Conservation (phyloP, 1,140 invertebrate species). For the Chionoecetes opilio region DNA sequence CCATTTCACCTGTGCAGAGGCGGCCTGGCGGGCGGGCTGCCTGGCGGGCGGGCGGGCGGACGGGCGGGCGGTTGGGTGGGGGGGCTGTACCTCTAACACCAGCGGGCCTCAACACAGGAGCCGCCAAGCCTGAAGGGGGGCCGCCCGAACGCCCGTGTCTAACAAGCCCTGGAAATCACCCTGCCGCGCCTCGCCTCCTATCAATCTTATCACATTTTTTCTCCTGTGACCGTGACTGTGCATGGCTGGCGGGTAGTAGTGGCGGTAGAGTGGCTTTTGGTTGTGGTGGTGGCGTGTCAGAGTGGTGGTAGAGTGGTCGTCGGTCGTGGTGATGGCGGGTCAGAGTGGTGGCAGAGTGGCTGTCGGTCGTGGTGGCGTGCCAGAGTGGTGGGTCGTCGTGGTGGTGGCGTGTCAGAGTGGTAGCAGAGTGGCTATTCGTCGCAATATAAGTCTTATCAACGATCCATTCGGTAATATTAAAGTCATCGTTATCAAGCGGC, state of each 20-base stretch:
- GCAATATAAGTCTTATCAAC: constrained; percentile 20
- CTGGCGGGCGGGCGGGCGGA: not conserved
- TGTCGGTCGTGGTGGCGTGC: not conserved
- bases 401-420: not conserved
- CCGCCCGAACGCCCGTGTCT: not conserved
- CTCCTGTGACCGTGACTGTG: not conserved
- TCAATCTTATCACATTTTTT: not conserved
- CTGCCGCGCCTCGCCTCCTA: not conserved
- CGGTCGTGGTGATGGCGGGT: not conserved
- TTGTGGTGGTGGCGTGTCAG: not conserved
- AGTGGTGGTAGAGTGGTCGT: too few relatives aligned
- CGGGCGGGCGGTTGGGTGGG: not conserved
- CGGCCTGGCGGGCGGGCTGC: not conserved
- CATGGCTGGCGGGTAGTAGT: not conserved
- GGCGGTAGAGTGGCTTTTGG: too few relatives aligned
- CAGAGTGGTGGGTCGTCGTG: too few relatives aligned
- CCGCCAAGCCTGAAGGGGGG: not conserved
- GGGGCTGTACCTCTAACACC: too few relatives aligned
- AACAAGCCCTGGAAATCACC: not conserved
- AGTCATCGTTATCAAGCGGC: not conserved
- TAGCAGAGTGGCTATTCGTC: not conserved
- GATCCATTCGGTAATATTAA: constrained; percentile 3
- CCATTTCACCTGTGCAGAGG: too few relatives aligned
- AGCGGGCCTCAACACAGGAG: not conserved
- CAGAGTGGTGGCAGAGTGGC: too few relatives aligned